Evolutionary conservation across 2,888 invertebrate species (phyloP), one percentile per base, ranked within the genome.

Genomic region (Philereme vetulata): DNA sequence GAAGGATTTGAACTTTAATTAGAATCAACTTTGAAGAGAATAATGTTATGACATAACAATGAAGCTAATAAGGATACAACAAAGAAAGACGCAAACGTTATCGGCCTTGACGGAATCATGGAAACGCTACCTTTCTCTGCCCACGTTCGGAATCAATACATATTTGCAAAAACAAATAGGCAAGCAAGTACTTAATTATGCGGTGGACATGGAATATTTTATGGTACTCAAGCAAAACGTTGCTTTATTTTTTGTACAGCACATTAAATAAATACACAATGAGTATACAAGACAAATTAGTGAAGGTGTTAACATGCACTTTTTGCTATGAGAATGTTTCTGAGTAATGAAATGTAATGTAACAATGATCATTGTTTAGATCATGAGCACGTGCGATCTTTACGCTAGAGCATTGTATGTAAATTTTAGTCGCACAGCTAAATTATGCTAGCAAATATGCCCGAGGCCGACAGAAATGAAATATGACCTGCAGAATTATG

Each of bases 301-400:
- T 54, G 68, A 67, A 66, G 70, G 67, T 70, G 72, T 72, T 73
- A 76, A 66, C 72, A 65, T 51, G 56, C 60, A 60, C 62, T 74
- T 75, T 77, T 79, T 74, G 66, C 70, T 62, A 67, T 65, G 68
- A 61, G 65, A 72, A 75, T 67, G 62, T 68, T 68, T 72, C 71
- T 61, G 53, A 68, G 69, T 64, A 72, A 72, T 68, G 62, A 70
- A 70, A 73, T 72, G 76, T 72, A 75, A 74, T 75, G 75, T 78
- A 86, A 87, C 86, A 86, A 84, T 81, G 80, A 83, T 81, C 81
- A 85, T 87, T 88, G 85, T 85, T 85, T 74, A 72, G 77, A 84
- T 80, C 79, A 77, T 78, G 81, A 81, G 86, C 90, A 88, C 89
- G 89, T 83, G 88, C 86, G 81, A 81, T 83, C 81, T 77, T 78